These are phyloP conservation scores for Sternotherus odoratus DNA, from an alignment of 2,797 vertebrate genomes.

Conservation along the genomic window DNA sequence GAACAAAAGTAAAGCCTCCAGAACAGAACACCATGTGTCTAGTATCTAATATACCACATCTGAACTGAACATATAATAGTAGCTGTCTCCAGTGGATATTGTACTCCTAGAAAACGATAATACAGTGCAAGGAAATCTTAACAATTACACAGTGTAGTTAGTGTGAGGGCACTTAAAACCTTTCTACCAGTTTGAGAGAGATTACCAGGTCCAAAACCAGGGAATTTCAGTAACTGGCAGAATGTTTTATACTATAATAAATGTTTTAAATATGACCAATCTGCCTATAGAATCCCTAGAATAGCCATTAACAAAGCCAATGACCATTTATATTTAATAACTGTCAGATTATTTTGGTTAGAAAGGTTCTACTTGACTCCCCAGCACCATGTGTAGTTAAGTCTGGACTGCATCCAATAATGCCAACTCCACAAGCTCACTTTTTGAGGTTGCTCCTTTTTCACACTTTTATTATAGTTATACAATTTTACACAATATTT, in stretches of 20 bases:
- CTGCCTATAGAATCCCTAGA: neutral
- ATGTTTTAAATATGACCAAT: neutral
- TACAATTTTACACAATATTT: neutral
- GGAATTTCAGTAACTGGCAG: neutral
- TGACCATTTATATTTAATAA: neutral
- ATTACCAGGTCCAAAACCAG: neutral
- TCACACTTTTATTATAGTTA: neutral
- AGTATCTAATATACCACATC: neutral
- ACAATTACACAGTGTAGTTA: neutral
- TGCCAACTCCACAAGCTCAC: neutral
- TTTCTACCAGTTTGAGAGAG: neutral
- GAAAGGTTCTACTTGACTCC: neutral
- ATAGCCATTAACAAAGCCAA: neutral
- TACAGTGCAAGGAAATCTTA: neutral
- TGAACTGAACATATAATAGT: neutral
- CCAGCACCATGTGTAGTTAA: neutral
- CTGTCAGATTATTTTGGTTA: neutral
- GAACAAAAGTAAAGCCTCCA: neutral
- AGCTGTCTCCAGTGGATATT: neutral
- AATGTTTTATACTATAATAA: neutral
- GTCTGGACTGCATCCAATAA: neutral
- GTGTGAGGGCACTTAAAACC: neutral
- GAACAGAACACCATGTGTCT: neutral
- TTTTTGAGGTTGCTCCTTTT: neutral
- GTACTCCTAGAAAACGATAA: neutral